Conservation (phyloP, 2,888 invertebrate species). For the Ephialtes manifestator region DNA sequence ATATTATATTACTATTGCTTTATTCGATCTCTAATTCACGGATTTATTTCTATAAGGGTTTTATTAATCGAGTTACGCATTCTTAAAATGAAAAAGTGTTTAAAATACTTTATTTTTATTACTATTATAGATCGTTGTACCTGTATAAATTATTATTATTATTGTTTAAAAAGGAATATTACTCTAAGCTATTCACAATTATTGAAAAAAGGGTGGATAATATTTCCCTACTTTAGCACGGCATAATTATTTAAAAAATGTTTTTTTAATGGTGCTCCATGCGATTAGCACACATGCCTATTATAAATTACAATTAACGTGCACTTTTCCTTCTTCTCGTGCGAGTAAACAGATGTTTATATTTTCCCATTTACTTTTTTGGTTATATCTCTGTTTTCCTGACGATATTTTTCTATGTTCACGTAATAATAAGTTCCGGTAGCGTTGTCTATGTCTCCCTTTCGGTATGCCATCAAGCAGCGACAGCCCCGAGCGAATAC, state of each 20-base stretch:
- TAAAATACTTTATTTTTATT: too few relatives aligned
- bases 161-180: too few relatives aligned
- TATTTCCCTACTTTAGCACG: too few relatives aligned
- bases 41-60: not conserved
- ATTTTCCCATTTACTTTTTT: not conserved
- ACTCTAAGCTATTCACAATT: too few relatives aligned
- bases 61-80: too few relatives aligned
- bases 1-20: not conserved
- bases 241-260: too few relatives aligned
- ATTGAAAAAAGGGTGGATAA: too few relatives aligned
- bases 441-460: not conserved
- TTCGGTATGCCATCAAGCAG: constrained; percentile 26
- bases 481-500: constrained; percentile 36
- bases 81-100: too few relatives aligned
- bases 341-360: not conserved
- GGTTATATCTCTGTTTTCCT: not conserved
- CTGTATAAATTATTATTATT: too few relatives aligned
- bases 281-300: too few relatives aligned
- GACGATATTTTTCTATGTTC: not conserved
- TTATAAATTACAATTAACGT: not conserved
- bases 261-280: too few relatives aligned
- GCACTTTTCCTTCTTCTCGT: not conserved
- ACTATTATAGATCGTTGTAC: too few relatives aligned
- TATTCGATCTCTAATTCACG: not conserved
- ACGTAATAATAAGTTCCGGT: not conserved